These are phyloP conservation scores for Crypturellus tataupa DNA, from an alignment of 2,797 vertebrate species.

Conservation along the genomic window DNA sequence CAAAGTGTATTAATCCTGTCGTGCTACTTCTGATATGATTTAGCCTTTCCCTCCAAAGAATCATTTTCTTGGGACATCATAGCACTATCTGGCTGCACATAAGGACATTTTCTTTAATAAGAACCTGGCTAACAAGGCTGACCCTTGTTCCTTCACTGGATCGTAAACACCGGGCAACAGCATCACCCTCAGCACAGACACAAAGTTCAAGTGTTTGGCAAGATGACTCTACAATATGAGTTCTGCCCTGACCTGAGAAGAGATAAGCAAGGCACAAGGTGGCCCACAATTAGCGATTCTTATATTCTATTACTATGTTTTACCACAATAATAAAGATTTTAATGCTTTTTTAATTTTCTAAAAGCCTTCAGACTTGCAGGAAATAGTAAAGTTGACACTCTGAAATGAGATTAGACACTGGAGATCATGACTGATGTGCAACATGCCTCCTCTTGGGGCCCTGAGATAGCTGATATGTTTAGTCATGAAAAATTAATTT, in stretches of 20 bases:
- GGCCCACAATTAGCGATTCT: neutral
- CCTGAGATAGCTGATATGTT: neutral
- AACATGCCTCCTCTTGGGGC: neutral
- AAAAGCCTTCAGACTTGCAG: neutral
- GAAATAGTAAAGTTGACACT: neutral
- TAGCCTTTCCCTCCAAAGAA: neutral
- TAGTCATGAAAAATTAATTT: neutral
- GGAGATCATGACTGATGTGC: neutral
- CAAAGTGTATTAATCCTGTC: fast-evolving
- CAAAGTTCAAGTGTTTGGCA: neutral
- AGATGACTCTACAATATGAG: neutral
- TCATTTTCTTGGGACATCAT: neutral
- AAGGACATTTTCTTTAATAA: neutral
- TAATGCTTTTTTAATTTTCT: neutral
- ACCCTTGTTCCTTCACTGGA: neutral
- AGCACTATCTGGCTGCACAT: neutral
- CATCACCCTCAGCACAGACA: neutral
- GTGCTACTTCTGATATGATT: neutral
- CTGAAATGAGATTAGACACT: neutral
- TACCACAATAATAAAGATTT: neutral
- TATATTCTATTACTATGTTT: neutral
- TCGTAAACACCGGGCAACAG: neutral
- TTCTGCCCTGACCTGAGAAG: neutral
- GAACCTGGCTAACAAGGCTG: neutral
- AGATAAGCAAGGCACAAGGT: neutral